Conservation (phyloP, 35 echinoderm and acorn worm species). For the Holothuria glaberrima region DNA sequence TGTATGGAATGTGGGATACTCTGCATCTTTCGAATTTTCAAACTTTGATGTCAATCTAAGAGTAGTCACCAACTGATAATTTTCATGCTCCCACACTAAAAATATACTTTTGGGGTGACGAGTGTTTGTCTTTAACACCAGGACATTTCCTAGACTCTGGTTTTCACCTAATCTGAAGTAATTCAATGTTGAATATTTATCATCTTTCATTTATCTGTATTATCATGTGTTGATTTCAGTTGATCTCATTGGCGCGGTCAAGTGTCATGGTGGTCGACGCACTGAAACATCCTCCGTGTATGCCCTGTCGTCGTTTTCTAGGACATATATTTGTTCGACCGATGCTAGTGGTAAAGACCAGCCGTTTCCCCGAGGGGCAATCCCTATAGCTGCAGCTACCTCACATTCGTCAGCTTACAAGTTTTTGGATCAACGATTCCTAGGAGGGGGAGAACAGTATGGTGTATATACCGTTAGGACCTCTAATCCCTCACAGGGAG, state of each 20-base stretch:
- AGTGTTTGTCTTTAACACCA: too few species aligned
- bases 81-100: too few species aligned
- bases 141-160: too few species aligned
- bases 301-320: not conserved
- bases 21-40: too few species aligned
- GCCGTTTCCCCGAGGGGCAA: not conserved
- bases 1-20: too few species aligned
- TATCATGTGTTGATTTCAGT: too few species aligned
- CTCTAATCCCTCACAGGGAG: not conserved
- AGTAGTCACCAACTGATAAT: too few species aligned
- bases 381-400: not conserved
- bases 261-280: not conserved
- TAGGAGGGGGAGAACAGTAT: not conserved
- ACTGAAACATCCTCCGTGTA: not conserved
- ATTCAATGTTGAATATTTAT: too few species aligned
- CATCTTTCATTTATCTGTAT: too few species aligned
- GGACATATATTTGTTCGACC: not conserved
- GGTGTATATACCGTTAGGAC: not conserved
- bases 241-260: conserved; percentile 24
- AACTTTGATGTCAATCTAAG: too few species aligned
- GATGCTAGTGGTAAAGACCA: not conserved
- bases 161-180: too few species aligned
- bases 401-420: not conserved
- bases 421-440: not conserved
- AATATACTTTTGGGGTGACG: too few species aligned